Evolutionary conservation across 2,113 vertebrate genomes (phyloP), one percentile per base, ranked within the genome.

Genomic region (Marcusenius ussheri): DNA sequence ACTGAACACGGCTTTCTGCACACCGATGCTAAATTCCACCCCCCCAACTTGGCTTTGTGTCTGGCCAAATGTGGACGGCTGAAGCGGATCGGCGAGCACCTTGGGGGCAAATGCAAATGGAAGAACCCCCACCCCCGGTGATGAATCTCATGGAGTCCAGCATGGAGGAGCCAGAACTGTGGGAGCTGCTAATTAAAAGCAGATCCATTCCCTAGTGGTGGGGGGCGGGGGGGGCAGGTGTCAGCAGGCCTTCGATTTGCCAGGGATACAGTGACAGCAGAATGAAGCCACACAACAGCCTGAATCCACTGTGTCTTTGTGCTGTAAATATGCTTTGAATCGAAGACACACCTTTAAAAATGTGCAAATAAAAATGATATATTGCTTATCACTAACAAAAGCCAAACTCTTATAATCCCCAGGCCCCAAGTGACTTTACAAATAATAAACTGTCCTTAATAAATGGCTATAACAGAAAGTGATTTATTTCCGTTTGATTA

Each of bases 141-240:
- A 19, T 39, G 49, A 53, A 35, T 87, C 49, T 87, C 50, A 53
- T 31, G 85, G n/a, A 87, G 85, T 49, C 27, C 24, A 53, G 85
- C 49, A 31, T 53, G 27, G 13, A 35, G 13, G 50, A 87, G 49
- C n/a, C 50, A 87, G 49, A 35, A 39, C 47, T 87, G 50, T 53
- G 47, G 84, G 24, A 87, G 9, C 11, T 87, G 84, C n/a, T 50
- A 35, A 87, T 35, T 84, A 87, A 87, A 87, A 87, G n/a, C 47
- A 87, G 9, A 50, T 49, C 11, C 45, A 27, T 86, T 86, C 83
- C 83, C 45, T 49, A 13, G 27, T 15, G n/a, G 85, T n/a, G n/a
- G 85, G 5, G 7, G 45, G 19, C 1, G 45, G 21, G 50, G 31
- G 47, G 47, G 31, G 74, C 74, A 80, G 74, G 74, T 80, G 74